Percentiles rank a stretch among this genome's conserved stretches.
Conservation (phyloP, 2,113 vertebrate species). For the Chloebia gouldiae region DNA sequence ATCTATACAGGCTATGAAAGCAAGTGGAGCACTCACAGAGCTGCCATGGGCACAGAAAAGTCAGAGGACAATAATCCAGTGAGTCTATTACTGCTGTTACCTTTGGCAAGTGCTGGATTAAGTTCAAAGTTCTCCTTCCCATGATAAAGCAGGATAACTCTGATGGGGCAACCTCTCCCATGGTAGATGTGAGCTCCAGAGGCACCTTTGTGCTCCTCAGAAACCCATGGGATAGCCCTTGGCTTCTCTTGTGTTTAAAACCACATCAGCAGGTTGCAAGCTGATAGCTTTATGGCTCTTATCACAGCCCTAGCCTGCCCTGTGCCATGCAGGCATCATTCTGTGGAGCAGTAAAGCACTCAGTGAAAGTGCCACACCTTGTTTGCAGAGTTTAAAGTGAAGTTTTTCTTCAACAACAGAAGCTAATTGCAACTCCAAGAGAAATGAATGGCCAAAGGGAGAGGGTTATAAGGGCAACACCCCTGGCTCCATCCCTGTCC, state of each 20-base stretch:
- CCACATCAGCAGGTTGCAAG: background rate
- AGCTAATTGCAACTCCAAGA: background rate
- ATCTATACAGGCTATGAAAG: background rate
- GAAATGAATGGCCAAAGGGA: background rate
- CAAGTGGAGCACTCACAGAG: rapidly evolving
- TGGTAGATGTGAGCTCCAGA: background rate
- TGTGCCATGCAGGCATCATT: background rate
- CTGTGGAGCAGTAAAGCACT: background rate
- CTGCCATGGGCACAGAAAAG: background rate
- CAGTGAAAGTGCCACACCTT: background rate
- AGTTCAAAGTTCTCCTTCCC: background rate
- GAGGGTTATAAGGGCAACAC: background rate
- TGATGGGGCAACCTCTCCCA: background rate
- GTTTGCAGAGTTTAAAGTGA: background rate
- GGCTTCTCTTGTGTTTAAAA: rapidly evolving
- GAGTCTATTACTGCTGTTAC: background rate
- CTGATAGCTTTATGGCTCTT: background rate
- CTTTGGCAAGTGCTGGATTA: background rate
- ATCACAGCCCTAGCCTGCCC: background rate
- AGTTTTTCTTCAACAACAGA: background rate
- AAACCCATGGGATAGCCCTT: background rate
- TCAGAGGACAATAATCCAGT: background rate
- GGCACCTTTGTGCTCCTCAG: background rate
- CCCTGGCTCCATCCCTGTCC: background rate
- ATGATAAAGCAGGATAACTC: background rate